phyloP scores from a whole-genome alignment of 1,140 invertebrate genomes.

The Zaprionus vittiger region DNA sequence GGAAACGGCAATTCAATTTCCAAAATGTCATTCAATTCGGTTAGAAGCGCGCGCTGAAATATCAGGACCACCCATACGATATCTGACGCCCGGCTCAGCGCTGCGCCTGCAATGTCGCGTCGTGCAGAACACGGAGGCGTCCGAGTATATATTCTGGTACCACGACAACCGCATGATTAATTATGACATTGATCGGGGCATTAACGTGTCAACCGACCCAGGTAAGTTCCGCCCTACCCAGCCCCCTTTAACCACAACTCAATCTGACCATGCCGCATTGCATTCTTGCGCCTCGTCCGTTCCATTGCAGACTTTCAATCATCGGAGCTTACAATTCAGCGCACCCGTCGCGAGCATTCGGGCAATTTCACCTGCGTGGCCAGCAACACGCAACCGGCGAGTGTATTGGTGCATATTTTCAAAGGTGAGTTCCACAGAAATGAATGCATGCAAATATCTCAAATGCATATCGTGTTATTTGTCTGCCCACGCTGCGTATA shows the following conservation, averaged over 20 bases:
- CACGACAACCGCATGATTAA: slow-evolving; percentile 96
- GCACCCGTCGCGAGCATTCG: slow-evolving; percentile 89
- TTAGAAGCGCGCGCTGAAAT: slow-evolving; percentile 94
- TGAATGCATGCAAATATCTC: background rate
- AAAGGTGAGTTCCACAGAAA: slow-evolving; percentile 88
- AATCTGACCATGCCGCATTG: background rate
- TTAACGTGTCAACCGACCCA: slow-evolving; percentile 90
- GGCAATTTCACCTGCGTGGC: slow-evolving; percentile 95
- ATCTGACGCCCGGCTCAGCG: slow-evolving; percentile 93
- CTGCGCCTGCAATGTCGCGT: slow-evolving; percentile 92
- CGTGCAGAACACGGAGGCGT: slow-evolving; percentile 91
- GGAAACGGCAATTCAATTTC: slow-evolving; percentile 50
- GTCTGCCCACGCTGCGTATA: slow-evolving; percentile 1
- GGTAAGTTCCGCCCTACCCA: slow-evolving; percentile 53
- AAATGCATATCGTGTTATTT: background rate
- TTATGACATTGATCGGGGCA: slow-evolving; percentile 92
- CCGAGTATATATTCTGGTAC: slow-evolving; percentile 95
- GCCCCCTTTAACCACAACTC: background rate
- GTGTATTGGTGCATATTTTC: slow-evolving; percentile 93
- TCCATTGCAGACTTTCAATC: slow-evolving; percentile 86
- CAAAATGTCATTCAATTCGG: slow-evolving; percentile 65
- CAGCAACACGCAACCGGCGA: slow-evolving; percentile 93
- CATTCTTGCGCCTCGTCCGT: slow-evolving; percentile 14
- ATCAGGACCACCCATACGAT: slow-evolving; percentile 92
- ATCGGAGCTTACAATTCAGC: slow-evolving; percentile 88